phyloP scores from a whole-genome alignment of 2,888 invertebrate species.

The Phrixothrix hirtus region DNA sequence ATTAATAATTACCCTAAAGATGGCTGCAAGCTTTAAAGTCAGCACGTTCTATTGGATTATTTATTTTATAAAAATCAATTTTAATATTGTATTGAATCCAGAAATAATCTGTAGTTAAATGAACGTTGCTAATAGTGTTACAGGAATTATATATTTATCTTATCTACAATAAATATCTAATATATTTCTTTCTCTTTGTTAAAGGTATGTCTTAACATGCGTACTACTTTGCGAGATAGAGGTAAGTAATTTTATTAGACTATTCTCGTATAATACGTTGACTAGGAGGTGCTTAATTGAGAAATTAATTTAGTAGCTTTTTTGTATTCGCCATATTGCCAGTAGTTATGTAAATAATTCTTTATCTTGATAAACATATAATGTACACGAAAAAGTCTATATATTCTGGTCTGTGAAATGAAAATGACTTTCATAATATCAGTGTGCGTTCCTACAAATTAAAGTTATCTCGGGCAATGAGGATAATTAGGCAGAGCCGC shows the following conservation, averaged over 20 bases:
- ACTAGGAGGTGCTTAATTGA: no score
- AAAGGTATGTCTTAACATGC: neutral
- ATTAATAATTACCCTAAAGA: no score
- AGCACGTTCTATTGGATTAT: no score
- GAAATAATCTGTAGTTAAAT: no score
- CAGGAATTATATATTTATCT: no score
- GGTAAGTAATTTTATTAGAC: no score
- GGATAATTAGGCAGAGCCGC: conserved; percentile 36
- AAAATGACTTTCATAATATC: conserved; percentile 36
- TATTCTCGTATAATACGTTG: no score
- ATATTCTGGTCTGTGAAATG: conserved; percentile 34
- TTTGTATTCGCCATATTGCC: conserved; percentile 4
- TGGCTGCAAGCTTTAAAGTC: no score
- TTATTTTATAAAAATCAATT: no score
- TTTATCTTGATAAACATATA: conserved; percentile 37
- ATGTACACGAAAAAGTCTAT: conserved; percentile 34
- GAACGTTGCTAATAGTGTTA: no score
- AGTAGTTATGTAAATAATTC: conserved; percentile 35
- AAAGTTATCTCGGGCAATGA: conserved; percentile 37
- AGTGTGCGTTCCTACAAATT: conserved; percentile 36
- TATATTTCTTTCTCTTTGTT: neutral
- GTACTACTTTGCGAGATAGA: neutral
- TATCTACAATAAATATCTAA: neutral
- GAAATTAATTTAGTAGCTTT: conserved; percentile 8
- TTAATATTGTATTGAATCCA: no score